Conservation (phyloP, 2,797 vertebrate species). For the Tiaroga cobitis region DNA sequence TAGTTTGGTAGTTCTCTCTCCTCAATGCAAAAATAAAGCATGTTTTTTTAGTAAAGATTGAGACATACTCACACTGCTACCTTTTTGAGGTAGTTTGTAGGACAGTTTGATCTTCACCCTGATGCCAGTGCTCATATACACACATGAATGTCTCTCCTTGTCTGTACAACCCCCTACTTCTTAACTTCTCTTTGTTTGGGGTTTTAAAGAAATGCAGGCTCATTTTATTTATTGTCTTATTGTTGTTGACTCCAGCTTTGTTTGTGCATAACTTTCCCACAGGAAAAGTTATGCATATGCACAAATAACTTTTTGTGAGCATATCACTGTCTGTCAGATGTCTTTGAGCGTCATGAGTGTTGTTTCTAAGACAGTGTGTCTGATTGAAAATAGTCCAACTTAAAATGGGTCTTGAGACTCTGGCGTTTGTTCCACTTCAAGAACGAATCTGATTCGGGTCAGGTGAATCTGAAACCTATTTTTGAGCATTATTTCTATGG, state of each 20-base stretch:
- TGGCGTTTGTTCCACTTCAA: not conserved
- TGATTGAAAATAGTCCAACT: not conserved
- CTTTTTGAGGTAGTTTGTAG: no score
- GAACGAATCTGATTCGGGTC: not conserved
- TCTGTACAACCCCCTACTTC: conserved; percentile 2
- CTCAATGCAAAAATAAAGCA: conserved; percentile 17
- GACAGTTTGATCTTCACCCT: conserved; percentile 56
- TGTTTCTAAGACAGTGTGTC: conserved; percentile 1
- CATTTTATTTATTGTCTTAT: conserved; percentile 49
- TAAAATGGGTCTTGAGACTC: not conserved
- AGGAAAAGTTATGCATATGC: conserved; percentile 23
- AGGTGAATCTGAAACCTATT: not conserved
- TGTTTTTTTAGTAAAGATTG: conserved; percentile 4
- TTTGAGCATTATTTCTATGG: not conserved
- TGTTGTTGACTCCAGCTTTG: conserved; percentile 55
- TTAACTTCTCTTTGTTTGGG: conserved; percentile 52
- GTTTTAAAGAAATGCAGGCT: conserved; percentile 41
- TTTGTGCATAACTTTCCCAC: conserved; percentile 60
- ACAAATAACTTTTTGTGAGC: conserved; percentile 8
- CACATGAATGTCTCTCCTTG: conserved; percentile 34
- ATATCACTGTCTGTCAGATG: conserved; percentile 6
- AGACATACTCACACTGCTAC: conserved; percentile 1
- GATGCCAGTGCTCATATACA: conserved; percentile 52
- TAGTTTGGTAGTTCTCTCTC: not conserved
- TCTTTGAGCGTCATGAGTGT: not conserved